Percentiles rank a stretch among this genome's conserved stretches.
phyloP scores from a whole-genome alignment of 2,797 vertebrate genomes.

The Lindbergichthys nudifrons region DNA sequence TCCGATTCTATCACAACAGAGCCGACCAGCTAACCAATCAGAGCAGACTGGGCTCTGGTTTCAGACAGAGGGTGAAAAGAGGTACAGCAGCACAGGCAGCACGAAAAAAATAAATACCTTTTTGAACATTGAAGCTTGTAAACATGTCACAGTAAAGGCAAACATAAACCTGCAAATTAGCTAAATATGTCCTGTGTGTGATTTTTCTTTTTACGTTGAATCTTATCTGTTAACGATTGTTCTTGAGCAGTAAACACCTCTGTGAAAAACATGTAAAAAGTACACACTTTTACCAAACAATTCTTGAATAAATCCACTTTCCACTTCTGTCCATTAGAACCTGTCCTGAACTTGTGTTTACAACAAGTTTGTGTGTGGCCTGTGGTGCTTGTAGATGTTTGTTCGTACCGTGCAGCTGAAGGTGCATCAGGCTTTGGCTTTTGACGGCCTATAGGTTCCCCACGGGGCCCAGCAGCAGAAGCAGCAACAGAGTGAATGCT shows the following conservation, averaged over 20 bases:
- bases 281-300: neutral
- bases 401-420: conserved; percentile 43
- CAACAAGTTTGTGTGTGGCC: conserved; percentile 25
- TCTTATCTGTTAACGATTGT: too few relatives aligned
- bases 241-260: neutral
- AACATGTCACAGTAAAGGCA: too few relatives aligned
- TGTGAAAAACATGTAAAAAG: neutral
- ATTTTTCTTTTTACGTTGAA: too few relatives aligned
- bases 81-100: too few relatives aligned
- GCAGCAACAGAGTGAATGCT: conserved; percentile 64
- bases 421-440: conserved; percentile 43
- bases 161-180: too few relatives aligned
- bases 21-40: too few relatives aligned
- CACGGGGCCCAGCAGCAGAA: conserved; percentile 58
- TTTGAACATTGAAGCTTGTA: too few relatives aligned
- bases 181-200: too few relatives aligned
- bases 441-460: conserved; percentile 51
- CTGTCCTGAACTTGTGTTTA: conserved; percentile 22
- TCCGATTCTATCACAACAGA: too few relatives aligned
- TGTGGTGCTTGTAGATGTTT: conserved; percentile 19
- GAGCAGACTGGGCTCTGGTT: too few relatives aligned
- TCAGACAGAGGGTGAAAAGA: too few relatives aligned
- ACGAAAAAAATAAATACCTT: too few relatives aligned
- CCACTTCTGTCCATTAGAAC: neutral
- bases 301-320: neutral